Evolutionary conservation across 2,113 vertebrate genomes (phyloP), one percentile per base, ranked within the genome.

Genomic region (Cinclus cinclus): DNA sequence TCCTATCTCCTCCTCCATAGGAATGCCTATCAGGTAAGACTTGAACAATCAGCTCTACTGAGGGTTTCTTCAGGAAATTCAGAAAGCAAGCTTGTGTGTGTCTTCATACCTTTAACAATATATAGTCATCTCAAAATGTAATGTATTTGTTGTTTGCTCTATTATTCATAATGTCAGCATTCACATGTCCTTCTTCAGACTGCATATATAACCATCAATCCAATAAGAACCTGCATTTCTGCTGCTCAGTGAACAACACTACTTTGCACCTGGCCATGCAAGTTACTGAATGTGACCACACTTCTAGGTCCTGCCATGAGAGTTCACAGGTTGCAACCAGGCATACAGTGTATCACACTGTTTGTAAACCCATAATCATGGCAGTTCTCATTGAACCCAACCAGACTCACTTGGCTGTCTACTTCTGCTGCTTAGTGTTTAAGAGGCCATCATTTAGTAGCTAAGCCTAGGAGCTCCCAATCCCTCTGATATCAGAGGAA

Each of bases 21-120:
- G 21, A 7, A 63, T 63, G 22, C 14, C 21, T 42, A 42, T 2
- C 25, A 25, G 4, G 24, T 41, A 55, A 41, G 41, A 47, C 9
- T 55, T 0, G 0, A 55, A 55, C 5, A 63, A 37, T n/a, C 12
- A 63, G 24, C 7, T 56, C 25, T 71, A 25, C 7, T 0, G 0
- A 41, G 7, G 31, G 13, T 15, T 49, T 71, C 49, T 49, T 49
- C 33, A 14, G 6, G 8, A 80, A 52, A 80, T 73, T 56, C 49
- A 73, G 76, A 42, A 71, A 64, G 24, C 11, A 56, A 41, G 35
- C 17, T 8, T 56, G 4, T 80, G 42, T 27, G 27, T 49, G 15
- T 42, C 27, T 64, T 18, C 25, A 22, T 42, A 35, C 4, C 22
- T 71, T 64, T 35, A 64, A 79, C 3, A 19, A 39, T 16, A 44